These are phyloP conservation scores for Phortica magna DNA, from an alignment of 2,888 invertebrate species.

Conservation along the genomic window DNA sequence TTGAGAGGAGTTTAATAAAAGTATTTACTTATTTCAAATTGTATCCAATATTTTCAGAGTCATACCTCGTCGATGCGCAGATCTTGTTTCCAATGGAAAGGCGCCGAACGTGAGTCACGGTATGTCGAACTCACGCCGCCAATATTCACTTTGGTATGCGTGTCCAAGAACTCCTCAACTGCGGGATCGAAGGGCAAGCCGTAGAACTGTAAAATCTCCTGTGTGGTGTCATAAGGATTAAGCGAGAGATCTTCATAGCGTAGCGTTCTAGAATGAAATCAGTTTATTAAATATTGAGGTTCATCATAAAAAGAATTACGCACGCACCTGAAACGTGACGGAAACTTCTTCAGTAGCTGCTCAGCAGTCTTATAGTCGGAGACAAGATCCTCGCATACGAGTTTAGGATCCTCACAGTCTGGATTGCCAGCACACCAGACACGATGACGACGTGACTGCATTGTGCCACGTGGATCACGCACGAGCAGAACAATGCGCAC, in stretches of 20 bases:
- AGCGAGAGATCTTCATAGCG: constrained; percentile 92
- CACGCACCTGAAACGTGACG: constrained; percentile 85
- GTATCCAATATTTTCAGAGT: not conserved
- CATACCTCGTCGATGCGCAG: constrained; percentile 84
- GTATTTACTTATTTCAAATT: not conserved
- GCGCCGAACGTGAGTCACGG: constrained; percentile 90
- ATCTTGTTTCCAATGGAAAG: constrained; percentile 91
- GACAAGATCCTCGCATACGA: constrained; percentile 89
- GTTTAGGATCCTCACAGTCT: constrained; percentile 88
- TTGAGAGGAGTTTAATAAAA: constrained; percentile 10
- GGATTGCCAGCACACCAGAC: constrained; percentile 83
- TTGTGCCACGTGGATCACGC: constrained; percentile 91
- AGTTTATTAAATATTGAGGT: not conserved
- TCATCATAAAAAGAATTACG: not conserved
- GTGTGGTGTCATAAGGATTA: constrained; percentile 84
- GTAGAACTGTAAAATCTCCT: constrained; percentile 87
- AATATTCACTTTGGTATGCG: constrained; percentile 88
- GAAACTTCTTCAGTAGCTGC: constrained; percentile 83
- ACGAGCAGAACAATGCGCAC: constrained; percentile 88
- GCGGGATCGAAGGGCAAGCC: constrained; percentile 84
- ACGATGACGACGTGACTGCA: constrained; percentile 91
- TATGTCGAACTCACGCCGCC: constrained; percentile 92
- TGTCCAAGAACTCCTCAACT: constrained; percentile 86
- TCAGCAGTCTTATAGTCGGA: constrained; percentile 89
- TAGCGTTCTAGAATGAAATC: constrained; percentile 82